Percentiles rank a stretch among this genome's conserved stretches.
Conservation (phyloP, 2,888 invertebrate species). For the Tridacna gigas region DNA sequence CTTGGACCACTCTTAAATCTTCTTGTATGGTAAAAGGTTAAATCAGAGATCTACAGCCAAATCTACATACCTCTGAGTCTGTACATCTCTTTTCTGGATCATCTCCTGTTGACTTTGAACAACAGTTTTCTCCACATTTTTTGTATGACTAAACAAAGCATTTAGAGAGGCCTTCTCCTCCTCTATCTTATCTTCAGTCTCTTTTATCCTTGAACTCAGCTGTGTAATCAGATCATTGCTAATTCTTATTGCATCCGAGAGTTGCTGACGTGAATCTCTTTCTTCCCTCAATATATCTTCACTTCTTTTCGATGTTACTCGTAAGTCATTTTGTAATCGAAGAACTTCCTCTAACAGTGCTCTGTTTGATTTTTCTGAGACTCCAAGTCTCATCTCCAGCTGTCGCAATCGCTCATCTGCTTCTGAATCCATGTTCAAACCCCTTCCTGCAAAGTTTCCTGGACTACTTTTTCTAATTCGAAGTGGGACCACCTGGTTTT, state of each 20-base stretch:
- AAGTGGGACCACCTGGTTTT: constrained; percentile 70
- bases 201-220: constrained; percentile 78
- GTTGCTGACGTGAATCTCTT: constrained; percentile 78
- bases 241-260: constrained; percentile 81
- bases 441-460: constrained; percentile 18
- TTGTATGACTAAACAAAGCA: constrained; percentile 80
- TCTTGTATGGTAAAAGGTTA: no score
- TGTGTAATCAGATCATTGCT: constrained; percentile 82
- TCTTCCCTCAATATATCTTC: constrained; percentile 83
- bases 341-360: constrained; percentile 84
- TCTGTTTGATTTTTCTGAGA: constrained; percentile 84
- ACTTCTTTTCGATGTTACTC: constrained; percentile 76
- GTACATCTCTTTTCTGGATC: constrained; percentile 76
- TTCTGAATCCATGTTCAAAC: constrained; percentile 64
- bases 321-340: constrained; percentile 82
- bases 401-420: constrained; percentile 78
- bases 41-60: no score
- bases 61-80: constrained; percentile 72
- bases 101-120: constrained; percentile 82
- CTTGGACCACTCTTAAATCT: no score
- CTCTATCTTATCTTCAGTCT: constrained; percentile 81
- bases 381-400: constrained; percentile 81
- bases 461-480: constrained; percentile 58
- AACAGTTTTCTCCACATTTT: constrained; percentile 82
- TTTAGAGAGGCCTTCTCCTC: constrained; percentile 81